Evolutionary conservation across 2,888 invertebrate species (phyloP), one percentile per base, ranked within the genome.

Genomic region (Pterostichus niger): DNA sequence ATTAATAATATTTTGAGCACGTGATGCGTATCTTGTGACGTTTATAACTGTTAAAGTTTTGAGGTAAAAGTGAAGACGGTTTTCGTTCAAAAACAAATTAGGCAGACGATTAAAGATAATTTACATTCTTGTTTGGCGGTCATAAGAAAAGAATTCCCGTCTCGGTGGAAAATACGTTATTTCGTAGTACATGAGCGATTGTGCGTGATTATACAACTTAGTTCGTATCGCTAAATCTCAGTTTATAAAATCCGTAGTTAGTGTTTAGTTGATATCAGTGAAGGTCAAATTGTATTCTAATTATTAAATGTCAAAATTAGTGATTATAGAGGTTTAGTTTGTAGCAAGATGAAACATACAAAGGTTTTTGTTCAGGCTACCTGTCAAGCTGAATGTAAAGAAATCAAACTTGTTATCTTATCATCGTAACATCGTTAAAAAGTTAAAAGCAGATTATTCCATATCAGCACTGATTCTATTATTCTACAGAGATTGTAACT

Each of bases 51-150:
- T 40, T 6, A 40, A 40, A 3, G 5, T 40, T 40, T 40, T 40
- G 7, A 40, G 9, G 9, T 40, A 40, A 35, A 64, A 64, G 15
- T 64, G 33, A 13, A 13, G n/a, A 52, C 2, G 6, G n/a, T 64
- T 13, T 35, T 64, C 7, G 33, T 11, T 6, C 64, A 10, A 64
- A 64, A 64, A 64, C 13, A 52, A 75, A 52, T 75, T 75, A 49
- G 75, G 52, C 49, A 52, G 52, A 54, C 15, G 52, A 75, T 75
- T 75, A 75, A 13, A 52, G 49, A 24, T 52, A 52, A 75, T 75
- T 75, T 52, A 75, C 49, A 75, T 75, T 75, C 75, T 71, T 71
- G 44, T 75, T 75, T 75, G 75, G 33, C 75, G 75, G 75, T 31
- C 75, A 75, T 24, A 24, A 11, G 9, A 46, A 73, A 24, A 24